Conservation (phyloP, 2,797 vertebrate species). For the Neosalanx taihuensis region DNA sequence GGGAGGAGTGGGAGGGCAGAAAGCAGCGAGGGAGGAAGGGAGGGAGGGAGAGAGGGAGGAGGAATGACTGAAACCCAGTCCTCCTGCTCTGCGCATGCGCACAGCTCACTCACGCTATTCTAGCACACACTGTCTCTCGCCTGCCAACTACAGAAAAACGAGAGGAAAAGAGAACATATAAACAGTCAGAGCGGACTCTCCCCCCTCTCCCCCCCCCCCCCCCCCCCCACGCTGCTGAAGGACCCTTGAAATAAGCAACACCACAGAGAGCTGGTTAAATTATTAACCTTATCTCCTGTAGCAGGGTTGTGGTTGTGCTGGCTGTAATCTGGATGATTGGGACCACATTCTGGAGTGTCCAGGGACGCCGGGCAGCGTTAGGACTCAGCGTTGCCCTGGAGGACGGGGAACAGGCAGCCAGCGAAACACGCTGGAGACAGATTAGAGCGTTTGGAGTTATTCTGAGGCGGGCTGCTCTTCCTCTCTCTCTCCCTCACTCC, state of each 20-base stretch:
- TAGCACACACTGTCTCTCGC: conserved; percentile 39
- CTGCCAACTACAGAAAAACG: conserved; percentile 43
- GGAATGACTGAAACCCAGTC: conserved; percentile 74
- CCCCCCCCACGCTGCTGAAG: conserved; percentile 25
- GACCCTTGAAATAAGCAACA: conserved; percentile 60
- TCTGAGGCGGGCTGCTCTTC: conserved; percentile 43
- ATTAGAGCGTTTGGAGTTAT: conserved; percentile 48
- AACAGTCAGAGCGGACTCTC: conserved; percentile 27
- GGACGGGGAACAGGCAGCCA: conserved; percentile 23
- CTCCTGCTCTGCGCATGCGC: conserved; percentile 71
- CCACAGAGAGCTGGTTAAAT: conserved; percentile 56
- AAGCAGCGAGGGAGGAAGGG: conserved; percentile 23
- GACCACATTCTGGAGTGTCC: conserved; percentile 36
- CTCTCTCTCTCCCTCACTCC: conserved; percentile 31
- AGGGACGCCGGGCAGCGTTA: conserved; percentile 45
- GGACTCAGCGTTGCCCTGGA: conserved; percentile 52
- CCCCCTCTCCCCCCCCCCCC: too few relatives aligned
- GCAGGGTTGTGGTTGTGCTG: conserved; percentile 8
- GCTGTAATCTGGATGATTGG: conserved; percentile 27
- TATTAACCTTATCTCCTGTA: conserved; percentile 54
- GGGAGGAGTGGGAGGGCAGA: conserved; percentile 26
- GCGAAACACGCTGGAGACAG: conserved; percentile 18
- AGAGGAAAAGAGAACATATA: conserved; percentile 4
- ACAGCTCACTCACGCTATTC: conserved; percentile 60
- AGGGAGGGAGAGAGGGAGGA: conserved; percentile 60